Evolutionary conservation across 1,140 invertebrate species (phyloP).

Genomic region (Glossosoma conforme): DNA sequence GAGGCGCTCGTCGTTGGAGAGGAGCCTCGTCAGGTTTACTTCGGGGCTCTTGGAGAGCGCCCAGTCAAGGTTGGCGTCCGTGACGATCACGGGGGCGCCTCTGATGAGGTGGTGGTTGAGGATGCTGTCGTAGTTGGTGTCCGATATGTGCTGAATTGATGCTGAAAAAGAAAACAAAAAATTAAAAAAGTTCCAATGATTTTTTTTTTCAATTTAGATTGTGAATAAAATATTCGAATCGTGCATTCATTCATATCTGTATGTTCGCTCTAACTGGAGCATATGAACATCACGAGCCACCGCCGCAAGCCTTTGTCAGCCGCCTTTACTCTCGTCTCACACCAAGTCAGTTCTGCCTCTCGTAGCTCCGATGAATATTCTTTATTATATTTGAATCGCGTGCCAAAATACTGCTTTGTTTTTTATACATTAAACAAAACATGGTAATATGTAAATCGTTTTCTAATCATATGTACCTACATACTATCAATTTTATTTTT

Average conservation of each 20-base stretch:
- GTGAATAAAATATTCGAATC: neutral
- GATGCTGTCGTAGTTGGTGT: constrained; percentile 58
- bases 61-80: constrained; percentile 68
- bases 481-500: no score
- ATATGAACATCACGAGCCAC: no score
- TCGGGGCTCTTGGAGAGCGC: constrained; percentile 56
- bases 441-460: no score
- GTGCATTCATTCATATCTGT: neutral
- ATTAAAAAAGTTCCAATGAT: neutral
- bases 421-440: no score
- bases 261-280: no score
- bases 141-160: constrained; percentile 57
- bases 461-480: no score
- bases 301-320: no score
- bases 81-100: constrained; percentile 68
- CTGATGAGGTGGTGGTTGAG: constrained; percentile 63
- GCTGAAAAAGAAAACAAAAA: constrained; percentile 44
- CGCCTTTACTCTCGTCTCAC: no score
- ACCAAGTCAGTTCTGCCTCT: no score
- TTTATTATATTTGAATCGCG: no score
- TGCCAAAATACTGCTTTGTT: no score
- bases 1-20: constrained; percentile 55
- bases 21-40: constrained; percentile 61
- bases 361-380: no score
- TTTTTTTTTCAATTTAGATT: neutral